Percentiles rank a stretch among this genome's conserved stretches.
Evolutionary conservation across 2,113 vertebrate genomes (phyloP).

Genomic region (Melanocharis versteri): DNA sequence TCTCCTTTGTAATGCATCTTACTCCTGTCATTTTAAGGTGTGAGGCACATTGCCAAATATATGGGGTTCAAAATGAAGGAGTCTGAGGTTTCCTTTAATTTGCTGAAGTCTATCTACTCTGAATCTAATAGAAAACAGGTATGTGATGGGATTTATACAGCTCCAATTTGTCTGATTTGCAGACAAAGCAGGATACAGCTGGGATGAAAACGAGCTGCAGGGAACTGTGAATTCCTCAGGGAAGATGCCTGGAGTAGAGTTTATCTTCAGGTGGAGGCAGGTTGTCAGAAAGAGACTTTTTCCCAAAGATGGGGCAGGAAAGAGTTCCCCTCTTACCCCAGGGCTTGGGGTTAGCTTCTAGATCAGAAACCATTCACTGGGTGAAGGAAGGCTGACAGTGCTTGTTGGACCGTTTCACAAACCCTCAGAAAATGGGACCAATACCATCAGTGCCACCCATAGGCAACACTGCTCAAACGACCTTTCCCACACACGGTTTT

Average conservation of each 20-base stretch:
- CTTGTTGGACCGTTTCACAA: neutral
- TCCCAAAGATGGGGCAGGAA: neutral
- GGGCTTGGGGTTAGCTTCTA: neutral
- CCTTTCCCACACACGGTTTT: neutral
- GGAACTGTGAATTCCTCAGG: neutral
- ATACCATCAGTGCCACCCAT: neutral
- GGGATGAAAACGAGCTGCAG: neutral
- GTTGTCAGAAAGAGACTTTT: neutral
- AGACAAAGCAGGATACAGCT: neutral
- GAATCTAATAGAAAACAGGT: neutral
- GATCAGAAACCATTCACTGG: neutral
- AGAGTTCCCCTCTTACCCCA: fast-evolving
- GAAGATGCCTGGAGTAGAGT: neutral
- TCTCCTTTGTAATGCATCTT: neutral
- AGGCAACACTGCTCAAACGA: neutral
- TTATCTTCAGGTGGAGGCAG: neutral
- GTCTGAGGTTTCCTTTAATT: neutral
- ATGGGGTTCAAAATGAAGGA: neutral
- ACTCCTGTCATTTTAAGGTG: neutral
- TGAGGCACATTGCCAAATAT: neutral
- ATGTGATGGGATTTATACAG: neutral
- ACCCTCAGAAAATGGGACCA: neutral
- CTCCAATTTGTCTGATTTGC: neutral
- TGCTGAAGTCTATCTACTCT: neutral
- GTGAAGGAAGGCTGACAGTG: neutral